Conservation (phyloP, 1,140 invertebrate species). For the Cotesia glomerata region DNA sequence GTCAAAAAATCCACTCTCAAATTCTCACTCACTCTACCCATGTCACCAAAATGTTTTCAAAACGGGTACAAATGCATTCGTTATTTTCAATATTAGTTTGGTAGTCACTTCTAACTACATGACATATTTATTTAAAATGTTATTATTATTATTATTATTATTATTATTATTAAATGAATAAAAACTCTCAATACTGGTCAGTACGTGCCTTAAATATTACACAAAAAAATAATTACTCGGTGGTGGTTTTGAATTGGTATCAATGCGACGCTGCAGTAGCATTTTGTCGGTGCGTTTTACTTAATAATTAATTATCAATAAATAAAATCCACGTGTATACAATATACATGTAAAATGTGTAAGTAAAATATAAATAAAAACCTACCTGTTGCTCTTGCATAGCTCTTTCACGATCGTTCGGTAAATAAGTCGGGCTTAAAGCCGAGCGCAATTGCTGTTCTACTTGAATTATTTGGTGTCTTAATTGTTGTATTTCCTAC, state of each 20-base stretch:
- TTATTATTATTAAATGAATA: too few relatives aligned
- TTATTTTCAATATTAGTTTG: not conserved
- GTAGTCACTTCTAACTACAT: slow-evolving; percentile 1
- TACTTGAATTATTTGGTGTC: slow-evolving; percentile 81
- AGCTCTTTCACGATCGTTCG: slow-evolving; percentile 83
- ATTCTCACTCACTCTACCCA: slow-evolving; percentile 18
- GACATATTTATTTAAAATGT: not conserved
- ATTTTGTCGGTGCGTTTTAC: too few relatives aligned
- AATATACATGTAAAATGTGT: slow-evolving; percentile 14
- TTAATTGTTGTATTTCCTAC: slow-evolving; percentile 83
- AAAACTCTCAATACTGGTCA: too few relatives aligned
- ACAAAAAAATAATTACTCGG: slow-evolving; percentile 21
- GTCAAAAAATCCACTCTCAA: slow-evolving; percentile 31
- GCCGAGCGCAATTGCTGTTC: slow-evolving; percentile 85
- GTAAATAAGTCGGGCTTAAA: slow-evolving; percentile 80
- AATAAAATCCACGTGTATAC: not conserved
- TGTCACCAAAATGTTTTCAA: slow-evolving; percentile 61
- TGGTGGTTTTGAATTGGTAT: slow-evolving; percentile 59
- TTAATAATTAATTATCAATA: not conserved
- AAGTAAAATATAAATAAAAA: slow-evolving; percentile 41
- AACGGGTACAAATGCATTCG: slow-evolving; percentile 2
- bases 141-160: not conserved
- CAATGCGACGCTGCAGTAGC: slow-evolving; percentile 34
- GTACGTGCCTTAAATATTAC: too few relatives aligned
- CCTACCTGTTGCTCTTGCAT: slow-evolving; percentile 91